phyloP scores from a whole-genome alignment of 2,888 invertebrate genomes.

The Aphidius colemani region DNA sequence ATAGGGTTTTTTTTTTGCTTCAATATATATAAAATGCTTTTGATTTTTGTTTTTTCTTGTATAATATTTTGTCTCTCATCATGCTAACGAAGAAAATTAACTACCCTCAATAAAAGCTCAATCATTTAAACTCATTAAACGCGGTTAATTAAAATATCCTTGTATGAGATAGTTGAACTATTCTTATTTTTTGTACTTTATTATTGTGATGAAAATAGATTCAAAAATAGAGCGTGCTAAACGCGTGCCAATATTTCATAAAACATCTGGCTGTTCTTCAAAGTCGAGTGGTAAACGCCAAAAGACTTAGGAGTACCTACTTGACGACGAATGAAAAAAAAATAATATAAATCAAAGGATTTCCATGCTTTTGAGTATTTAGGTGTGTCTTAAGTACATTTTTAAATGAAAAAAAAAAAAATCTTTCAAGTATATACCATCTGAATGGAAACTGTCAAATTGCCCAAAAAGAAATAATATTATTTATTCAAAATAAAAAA shows the following conservation, averaged over 20 bases:
- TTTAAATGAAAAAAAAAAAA: neutral
- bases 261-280: slow-evolving; percentile 28
- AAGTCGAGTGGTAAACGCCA: slow-evolving; percentile 35
- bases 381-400: slow-evolving; percentile 20
- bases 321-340: slow-evolving; percentile 32
- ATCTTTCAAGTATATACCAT: no score
- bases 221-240: slow-evolving; percentile 24
- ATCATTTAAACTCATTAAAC: slow-evolving; percentile 5
- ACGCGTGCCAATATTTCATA: slow-evolving; percentile 26
- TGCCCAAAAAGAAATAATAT: no score
- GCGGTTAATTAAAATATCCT: neutral
- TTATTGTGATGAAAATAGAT: slow-evolving; percentile 3
- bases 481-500: no score
- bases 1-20: slow-evolving; percentile 44
- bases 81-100: neutral
- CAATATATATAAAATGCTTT: neutral
- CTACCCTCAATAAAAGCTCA: slow-evolving; percentile 12
- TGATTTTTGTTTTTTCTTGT: slow-evolving; percentile 1
- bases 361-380: slow-evolving; percentile 49
- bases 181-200: slow-evolving; percentile 11
- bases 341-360: slow-evolving; percentile 34
- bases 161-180: neutral
- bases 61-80: neutral
- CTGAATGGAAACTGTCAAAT: no score
- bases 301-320: slow-evolving; percentile 32